These are phyloP conservation scores for human (Homo sapiens) DNA, from an alignment of 2,113 vertebrate genomes.

Conservation along the genomic window DNA sequence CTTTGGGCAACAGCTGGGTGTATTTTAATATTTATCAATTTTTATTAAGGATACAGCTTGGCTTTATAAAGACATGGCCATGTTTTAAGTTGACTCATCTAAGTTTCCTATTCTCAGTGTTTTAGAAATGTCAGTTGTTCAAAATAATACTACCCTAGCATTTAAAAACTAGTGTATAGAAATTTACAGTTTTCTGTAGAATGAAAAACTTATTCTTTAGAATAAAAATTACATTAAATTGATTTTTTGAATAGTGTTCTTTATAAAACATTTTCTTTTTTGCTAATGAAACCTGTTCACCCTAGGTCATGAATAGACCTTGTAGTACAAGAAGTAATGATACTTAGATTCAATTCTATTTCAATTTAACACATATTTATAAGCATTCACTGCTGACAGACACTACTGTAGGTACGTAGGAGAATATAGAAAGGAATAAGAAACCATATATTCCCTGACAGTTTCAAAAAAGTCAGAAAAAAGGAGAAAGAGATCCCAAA, in stretches of 20 bases:
- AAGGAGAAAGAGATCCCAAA: not conserved
- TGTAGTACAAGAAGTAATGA: not conserved
- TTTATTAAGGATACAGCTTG: not conserved
- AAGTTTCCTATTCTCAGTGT: not conserved
- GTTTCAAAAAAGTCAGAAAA: not conserved
- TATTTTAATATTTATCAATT: slow-evolving; percentile 31
- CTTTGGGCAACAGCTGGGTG: not conserved
- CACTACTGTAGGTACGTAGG: not conserved
- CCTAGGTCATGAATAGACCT: not conserved
- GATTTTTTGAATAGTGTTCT: not conserved
- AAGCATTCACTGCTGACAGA: not conserved
- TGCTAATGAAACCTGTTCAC: not conserved
- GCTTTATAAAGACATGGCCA: not conserved
- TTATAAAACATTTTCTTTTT: not conserved
- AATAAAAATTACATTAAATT: not conserved
- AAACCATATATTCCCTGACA: not conserved
- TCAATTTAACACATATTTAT: not conserved
- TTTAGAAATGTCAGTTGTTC: slow-evolving; percentile 17
- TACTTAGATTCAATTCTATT: not conserved
- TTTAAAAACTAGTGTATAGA: not conserved
- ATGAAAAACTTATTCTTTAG: not conserved
- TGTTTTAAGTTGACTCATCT: not conserved
- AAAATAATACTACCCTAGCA: not conserved
- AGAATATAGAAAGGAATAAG: not conserved
- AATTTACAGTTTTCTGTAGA: not conserved